Conservation (phyloP, 1,140 invertebrate species). For the Cydia strobilella region DNA sequence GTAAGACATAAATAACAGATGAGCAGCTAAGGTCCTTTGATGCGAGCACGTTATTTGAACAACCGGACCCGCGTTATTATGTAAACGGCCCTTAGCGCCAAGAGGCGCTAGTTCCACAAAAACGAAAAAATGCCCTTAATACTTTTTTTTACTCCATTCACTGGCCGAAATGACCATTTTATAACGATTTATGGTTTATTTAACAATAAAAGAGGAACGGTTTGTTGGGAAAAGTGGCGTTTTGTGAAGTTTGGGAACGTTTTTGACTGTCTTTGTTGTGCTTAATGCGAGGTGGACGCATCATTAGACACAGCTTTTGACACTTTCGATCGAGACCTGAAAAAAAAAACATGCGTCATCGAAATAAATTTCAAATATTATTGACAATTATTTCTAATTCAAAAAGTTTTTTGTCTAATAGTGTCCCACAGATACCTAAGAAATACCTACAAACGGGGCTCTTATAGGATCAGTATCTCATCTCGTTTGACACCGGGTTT, state of each 20-base stretch:
- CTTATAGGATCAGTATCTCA: neutral
- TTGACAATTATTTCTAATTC: neutral
- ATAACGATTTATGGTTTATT: slow-evolving; percentile 78
- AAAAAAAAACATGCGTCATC: slow-evolving; percentile 6
- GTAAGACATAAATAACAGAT: slow-evolving; percentile 41
- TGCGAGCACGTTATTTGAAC: slow-evolving; percentile 52
- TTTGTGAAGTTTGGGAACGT: slow-evolving; percentile 48
- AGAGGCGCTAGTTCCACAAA: slow-evolving; percentile 58
- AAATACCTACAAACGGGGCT: neutral
- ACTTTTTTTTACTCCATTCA: slow-evolving; percentile 69
- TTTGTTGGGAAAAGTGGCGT: slow-evolving; percentile 50
- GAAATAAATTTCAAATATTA: neutral
- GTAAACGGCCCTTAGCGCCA: slow-evolving; percentile 70
- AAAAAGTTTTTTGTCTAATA: neutral
- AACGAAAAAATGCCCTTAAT: slow-evolving; percentile 60
- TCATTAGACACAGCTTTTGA: slow-evolving; percentile 69
- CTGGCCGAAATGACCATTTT: slow-evolving; percentile 68
- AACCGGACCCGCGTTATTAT: slow-evolving; percentile 58
- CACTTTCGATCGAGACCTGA: slow-evolving; percentile 48
- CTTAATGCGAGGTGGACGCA: slow-evolving; percentile 54
- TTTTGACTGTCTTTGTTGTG: slow-evolving; percentile 55
- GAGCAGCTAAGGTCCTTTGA: slow-evolving; percentile 41
- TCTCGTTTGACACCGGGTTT: neutral
- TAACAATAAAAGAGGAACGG: slow-evolving; percentile 75
- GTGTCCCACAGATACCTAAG: neutral